Base-by-base conservation (phyloP, 2,113 vertebrate species). In the Calyptomena viridis region DNA sequence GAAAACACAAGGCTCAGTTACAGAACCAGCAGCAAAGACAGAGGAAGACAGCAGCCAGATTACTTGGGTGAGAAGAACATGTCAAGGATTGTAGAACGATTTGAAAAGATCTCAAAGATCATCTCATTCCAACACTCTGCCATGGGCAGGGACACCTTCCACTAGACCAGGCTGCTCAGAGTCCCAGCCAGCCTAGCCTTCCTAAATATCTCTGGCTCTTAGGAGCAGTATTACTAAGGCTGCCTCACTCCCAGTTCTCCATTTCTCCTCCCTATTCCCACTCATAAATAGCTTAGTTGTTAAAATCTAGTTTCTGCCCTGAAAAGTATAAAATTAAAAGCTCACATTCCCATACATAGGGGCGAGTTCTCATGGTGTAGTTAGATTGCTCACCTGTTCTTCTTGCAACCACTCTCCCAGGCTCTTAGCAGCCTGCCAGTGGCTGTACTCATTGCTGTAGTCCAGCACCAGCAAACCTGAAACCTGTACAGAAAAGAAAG, bases 341-440 rank as follows among this genome's bases (percentile, higher is more conserved):
- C 19, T 66, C 10, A 23, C 4, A 13, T 20, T 76, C 22, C 59
- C 50, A 73, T 4, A 17, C 31, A 11, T 2, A n/a, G 8, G 59
- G 39, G 21, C 59, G 23, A 46, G 9, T 63, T 58, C 12, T 50
- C 16, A 53, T 24, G 17, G n/a, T 2, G 12, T 4, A 56, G 20
- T 42, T 81, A 30, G 52, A 11, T 2, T 52, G 62, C 95, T 96
- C 75, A 99, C 99, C 99, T 99, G 98, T 81, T 99, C 99, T 82
- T 99, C 99, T 52, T 98, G 97, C 15, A 99, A 91, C 99, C 99
- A 99, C 42, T 99, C 97, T 63, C 97, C 98, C 55, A 99, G 94
- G 87, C 98, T 99, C 95, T 98, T 99, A 40, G 98, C 98, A 25
- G 99, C 99, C 97, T 98, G 98, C 99, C 99, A 99, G 97, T 99